Base-by-base conservation (phyloP, 2,888 invertebrate genomes). In the Drosophila prostipennis region DNA sequence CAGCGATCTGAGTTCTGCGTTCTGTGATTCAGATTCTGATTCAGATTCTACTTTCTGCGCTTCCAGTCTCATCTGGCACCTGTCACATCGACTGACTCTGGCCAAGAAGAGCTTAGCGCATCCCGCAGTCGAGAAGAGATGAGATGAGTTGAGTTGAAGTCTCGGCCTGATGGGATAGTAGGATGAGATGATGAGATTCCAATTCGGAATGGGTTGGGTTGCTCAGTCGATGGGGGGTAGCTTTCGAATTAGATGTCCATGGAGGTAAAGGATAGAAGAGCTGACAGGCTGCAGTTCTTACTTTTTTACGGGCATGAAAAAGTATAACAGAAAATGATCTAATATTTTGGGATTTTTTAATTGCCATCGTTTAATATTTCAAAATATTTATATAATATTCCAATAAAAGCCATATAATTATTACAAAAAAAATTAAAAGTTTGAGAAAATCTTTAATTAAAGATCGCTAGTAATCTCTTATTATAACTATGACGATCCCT, bases 41-140 rank as follows among this genome's bases (percentile, higher is more conserved):
- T 11, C 1, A 11, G 34, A 34, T 34, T 34, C 34, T 34, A 10
- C 34, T 34, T 34, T 49, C 40, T 34, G 37, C 34, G 58, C 16
- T 36, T 36, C 11, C 64, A 36, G 63, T 73, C 75, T 60, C 69
- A 72, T 54, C 74, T 59, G 74, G 67, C 80, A 80, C 80, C 81
- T 88, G 81, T 80, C 81, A 83, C 73, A 49, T 60, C 72, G 58
- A 51, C 37, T 70, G 63, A 43, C 29, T 19, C 19, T 23, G 54
- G 72, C 37, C 26, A 56, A 56, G 36, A 36, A 26, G 46, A 67
- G 87, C 80, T 81, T 78, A 87, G 70, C 76, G 81, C 85, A 67
- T 72, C 72, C 69, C 65, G 67, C 29, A 78, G 64, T 32, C 26
- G 34, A 45, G 57, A 32, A 26, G 40, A 65, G 26, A 42, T 29